Evolutionary conservation across 2,888 invertebrate species (phyloP).

Genomic region (Harmothoe impar): DNA sequence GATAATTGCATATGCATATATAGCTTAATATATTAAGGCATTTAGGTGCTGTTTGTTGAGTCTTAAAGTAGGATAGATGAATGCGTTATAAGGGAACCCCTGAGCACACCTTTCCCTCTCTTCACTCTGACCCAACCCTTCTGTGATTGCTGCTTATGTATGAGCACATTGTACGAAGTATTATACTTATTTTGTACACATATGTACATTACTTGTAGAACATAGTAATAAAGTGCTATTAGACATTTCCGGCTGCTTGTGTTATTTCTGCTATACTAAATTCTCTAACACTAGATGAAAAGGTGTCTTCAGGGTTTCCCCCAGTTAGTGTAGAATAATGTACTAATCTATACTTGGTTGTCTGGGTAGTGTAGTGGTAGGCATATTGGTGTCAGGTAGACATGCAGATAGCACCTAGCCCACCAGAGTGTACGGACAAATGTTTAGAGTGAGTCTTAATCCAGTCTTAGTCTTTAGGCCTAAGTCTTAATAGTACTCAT

Average conservation of each 20-base stretch:
- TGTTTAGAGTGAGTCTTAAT: too few relatives aligned
- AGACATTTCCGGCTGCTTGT: constrained; percentile 24
- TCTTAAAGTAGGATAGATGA: too few relatives aligned
- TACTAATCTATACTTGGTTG: neutral
- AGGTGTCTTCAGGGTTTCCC: constrained; percentile 51
- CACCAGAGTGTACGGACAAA: too few relatives aligned
- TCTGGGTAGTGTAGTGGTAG: neutral
- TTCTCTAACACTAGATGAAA: neutral
- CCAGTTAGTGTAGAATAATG: neutral
- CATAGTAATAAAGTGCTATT: constrained; percentile 25
- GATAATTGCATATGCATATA: too few relatives aligned
- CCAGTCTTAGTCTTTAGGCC: too few relatives aligned
- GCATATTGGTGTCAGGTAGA: neutral
- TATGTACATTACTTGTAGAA: constrained; percentile 13
- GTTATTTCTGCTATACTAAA: constrained; percentile 28
- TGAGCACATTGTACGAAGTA: neutral
- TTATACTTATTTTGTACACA: neutral
- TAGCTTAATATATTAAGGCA: too few relatives aligned
- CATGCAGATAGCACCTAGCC: too few relatives aligned
- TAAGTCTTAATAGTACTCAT: too few relatives aligned
- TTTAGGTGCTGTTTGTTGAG: too few relatives aligned
- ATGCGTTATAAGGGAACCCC: neutral
- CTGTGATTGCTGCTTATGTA: neutral
- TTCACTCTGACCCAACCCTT: neutral
- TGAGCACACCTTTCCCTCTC: constrained; percentile 39